Base-by-base conservation (phyloP, 2,113 vertebrate species). In the Phasianus colchicus region DNA sequence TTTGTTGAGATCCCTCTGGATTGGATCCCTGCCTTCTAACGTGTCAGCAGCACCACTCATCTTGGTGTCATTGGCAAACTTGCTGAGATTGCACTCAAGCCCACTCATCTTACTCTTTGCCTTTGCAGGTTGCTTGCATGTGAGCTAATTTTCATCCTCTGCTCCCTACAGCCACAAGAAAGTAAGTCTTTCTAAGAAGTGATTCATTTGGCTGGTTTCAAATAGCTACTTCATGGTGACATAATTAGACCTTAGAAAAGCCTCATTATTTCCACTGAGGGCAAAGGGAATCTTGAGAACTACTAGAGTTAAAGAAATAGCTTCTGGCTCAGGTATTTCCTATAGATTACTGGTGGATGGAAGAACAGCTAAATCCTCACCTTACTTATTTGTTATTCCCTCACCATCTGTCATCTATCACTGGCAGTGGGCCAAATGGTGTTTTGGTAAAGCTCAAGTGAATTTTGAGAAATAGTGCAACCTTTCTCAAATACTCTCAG, bases 171-270 rank as follows among this genome's bases (percentile, higher is more conserved):
- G 42, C 60, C 1, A 0, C 22, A 45, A 38, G 67, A 85, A 95
- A 95, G 72, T 91, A 88, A 89, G 88, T 83, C 43, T 50, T 94
- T 83, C 90, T 67, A 88, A 75, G 57, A 73, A 91, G 88, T 83
- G 76, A 88, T 94, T 96, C 52, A 88, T 93, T 86, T 90, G 79
- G 63, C 76, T 88, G 72, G 83, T 88, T 94, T 86, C 69, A 90
- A 94, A 90, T 90, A 83, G 57, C 69, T 93, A 86, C 90, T 13
- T 45, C 94, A 93, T 93, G 86, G 90, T 65, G 73, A 94, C 90
- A 81, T 90, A 95, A 93, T 96, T 69, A 92, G 88, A 69, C 29
- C 42, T 88, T 92, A 83, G 73, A 77, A 96, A 90, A 83, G 32
- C 45, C 69, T 92, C 83, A 88, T 94, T 94, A 93, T 88, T 91